phyloP scores from a whole-genome alignment of 1,140 invertebrate species.

The Papilio polyxenes region DNA sequence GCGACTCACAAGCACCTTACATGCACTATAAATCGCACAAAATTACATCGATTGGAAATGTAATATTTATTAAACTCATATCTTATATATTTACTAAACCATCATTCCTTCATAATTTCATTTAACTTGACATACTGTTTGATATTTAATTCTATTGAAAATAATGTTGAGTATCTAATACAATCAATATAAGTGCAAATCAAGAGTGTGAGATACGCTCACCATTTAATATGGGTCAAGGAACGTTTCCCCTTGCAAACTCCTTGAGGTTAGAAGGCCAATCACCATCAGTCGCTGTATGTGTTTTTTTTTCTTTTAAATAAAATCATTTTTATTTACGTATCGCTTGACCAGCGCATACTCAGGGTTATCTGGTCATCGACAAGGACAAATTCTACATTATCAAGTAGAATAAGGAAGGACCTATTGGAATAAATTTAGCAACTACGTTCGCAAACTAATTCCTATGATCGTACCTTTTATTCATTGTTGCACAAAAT shows the following conservation, averaged over 20 bases:
- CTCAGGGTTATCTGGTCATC: constrained; percentile 70
- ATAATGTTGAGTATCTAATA: constrained; percentile 6
- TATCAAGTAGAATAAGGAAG: constrained; percentile 47
- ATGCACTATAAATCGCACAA: too few species aligned
- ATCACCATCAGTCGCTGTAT: constrained; percentile 65
- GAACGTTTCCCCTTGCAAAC: constrained; percentile 75
- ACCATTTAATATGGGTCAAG: constrained; percentile 70
- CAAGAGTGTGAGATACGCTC: constrained; percentile 46
- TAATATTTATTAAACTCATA: too few species aligned
- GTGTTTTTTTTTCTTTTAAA: constrained; percentile 71
- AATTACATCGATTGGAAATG: too few species aligned
- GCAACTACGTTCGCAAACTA: not conserved
- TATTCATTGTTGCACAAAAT: constrained; percentile 12
- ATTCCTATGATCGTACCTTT: not conserved
- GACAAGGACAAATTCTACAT: constrained; percentile 64
- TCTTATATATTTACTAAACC: too few species aligned
- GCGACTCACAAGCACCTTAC: too few species aligned
- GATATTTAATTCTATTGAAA: not conserved
- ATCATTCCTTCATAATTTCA: not conserved
- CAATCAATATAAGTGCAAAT: constrained; percentile 49
- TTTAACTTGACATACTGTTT: not conserved
- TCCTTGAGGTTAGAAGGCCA: constrained; percentile 73
- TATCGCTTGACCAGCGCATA: constrained; percentile 64
- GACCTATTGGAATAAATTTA: constrained; percentile 27
- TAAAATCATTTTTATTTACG: constrained; percentile 79